Evolutionary conservation across 2,888 invertebrate genomes (phyloP).

Genomic region (Ptilodon capucinus): DNA sequence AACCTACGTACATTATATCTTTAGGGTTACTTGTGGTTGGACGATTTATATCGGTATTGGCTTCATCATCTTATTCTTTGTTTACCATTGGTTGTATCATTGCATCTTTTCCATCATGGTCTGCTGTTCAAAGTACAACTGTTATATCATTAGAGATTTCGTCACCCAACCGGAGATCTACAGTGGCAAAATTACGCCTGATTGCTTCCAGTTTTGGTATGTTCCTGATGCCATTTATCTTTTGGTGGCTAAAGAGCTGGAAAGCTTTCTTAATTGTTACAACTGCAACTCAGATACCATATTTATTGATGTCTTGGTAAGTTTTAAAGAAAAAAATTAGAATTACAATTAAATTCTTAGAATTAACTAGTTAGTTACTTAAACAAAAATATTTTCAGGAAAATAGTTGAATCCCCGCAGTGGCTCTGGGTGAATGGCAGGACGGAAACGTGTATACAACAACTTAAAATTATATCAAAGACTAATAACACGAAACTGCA

Average conservation of each 20-base stretch:
- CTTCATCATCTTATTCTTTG: constrained; percentile 43
- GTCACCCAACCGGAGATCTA: constrained; percentile 46
- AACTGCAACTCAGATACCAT: constrained; percentile 44
- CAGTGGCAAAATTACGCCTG: constrained; percentile 44
- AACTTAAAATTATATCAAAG: constrained; percentile 79
- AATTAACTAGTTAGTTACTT: not conserved
- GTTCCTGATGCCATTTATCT: constrained; percentile 52
- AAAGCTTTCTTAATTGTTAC: constrained; percentile 51
- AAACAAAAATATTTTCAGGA: constrained; percentile 57
- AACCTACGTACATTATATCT: constrained; percentile 50
- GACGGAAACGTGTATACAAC: constrained; percentile 67
- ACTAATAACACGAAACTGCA: constrained; percentile 75
- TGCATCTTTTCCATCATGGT: constrained; percentile 55
- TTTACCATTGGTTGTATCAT: constrained; percentile 53
- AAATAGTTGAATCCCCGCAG: constrained; percentile 85
- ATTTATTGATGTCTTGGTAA: constrained; percentile 57
- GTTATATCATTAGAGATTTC: constrained; percentile 62
- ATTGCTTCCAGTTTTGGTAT: constrained; percentile 47
- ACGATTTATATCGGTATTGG: constrained; percentile 47
- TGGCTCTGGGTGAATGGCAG: constrained; percentile 83
- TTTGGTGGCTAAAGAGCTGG: constrained; percentile 62
- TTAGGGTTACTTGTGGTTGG: constrained; percentile 50
- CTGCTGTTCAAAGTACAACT: constrained; percentile 48
- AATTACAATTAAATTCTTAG: not conserved
- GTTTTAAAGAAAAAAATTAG: not conserved